Evolutionary conservation across 2,888 invertebrate genomes (phyloP).

Genomic region (Osmoderma eremita): DNA sequence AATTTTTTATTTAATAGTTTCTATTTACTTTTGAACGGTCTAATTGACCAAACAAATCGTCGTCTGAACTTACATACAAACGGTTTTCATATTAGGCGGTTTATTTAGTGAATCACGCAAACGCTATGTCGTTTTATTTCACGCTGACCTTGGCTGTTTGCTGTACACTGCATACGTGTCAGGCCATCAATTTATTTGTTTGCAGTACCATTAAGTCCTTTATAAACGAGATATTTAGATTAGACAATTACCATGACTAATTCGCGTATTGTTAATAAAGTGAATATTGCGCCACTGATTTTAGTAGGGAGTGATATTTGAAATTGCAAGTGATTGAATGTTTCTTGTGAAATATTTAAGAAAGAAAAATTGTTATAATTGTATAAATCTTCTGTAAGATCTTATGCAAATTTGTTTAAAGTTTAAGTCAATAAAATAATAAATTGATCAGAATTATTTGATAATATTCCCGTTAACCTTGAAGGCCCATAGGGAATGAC

Average conservation of each 20-base stretch:
- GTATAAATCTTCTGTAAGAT: no score
- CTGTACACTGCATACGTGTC: slow-evolving; percentile 27
- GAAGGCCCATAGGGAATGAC: no score
- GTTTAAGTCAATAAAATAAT: no score
- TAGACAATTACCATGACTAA: slow-evolving; percentile 30
- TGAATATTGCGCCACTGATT: background rate
- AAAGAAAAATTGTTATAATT: no score
- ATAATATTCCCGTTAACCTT: no score
- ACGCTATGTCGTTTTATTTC: slow-evolving; percentile 20
- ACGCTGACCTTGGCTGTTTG: slow-evolving; percentile 26
- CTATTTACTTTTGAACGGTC: slow-evolving; percentile 24
- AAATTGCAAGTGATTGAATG: background rate
- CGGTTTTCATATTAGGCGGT: slow-evolving; percentile 23
- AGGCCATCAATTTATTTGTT: slow-evolving; percentile 33
- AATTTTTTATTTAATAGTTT: background rate
- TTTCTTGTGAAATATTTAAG: background rate
- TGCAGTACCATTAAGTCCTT: slow-evolving; percentile 14
- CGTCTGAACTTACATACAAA: slow-evolving; percentile 22
- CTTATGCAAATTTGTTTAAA: no score
- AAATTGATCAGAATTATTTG: no score
- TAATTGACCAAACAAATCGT: slow-evolving; percentile 29
- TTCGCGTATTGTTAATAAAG: slow-evolving; percentile 5
- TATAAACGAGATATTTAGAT: slow-evolving; percentile 30
- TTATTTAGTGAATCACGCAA: slow-evolving; percentile 34
- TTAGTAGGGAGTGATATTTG: background rate